Percentiles rank a stretch among this genome's conserved stretches.
Conservation (phyloP, 2,888 invertebrate genomes). For the Caenorhabditis uteleia region DNA sequence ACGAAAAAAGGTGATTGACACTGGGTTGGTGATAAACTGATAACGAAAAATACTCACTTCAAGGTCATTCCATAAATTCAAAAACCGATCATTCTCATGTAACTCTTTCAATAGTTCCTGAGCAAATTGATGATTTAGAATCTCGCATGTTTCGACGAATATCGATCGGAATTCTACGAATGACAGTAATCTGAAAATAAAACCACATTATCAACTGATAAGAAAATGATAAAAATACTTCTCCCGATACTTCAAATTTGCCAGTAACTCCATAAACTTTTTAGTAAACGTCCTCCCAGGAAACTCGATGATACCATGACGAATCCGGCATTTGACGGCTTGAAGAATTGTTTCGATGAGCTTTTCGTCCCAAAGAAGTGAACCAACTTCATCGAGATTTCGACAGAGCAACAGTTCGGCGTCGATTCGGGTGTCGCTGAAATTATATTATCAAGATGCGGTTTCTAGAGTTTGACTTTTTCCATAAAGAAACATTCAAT, state of each 20-base stretch:
- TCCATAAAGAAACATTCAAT: too few species aligned
- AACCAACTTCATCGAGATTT: conserved; percentile 17
- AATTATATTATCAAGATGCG: neutral
- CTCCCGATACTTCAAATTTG: neutral
- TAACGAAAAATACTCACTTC: too few species aligned
- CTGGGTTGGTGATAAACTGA: too few species aligned
- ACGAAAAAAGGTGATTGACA: too few species aligned
- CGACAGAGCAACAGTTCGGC: conserved; percentile 29
- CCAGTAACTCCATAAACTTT: neutral
- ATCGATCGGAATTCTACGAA: conserved; percentile 19
- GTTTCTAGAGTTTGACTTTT: too few species aligned
- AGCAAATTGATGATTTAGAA: conserved; percentile 16
- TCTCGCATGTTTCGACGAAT: conserved; percentile 13
- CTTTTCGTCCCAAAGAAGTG: conserved; percentile 30
- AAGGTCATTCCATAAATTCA: conserved; percentile 32
- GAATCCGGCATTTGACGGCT: conserved; percentile 22
- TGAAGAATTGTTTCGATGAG: conserved; percentile 22
- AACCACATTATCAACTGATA: neutral
- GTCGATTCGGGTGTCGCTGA: conserved; percentile 22
- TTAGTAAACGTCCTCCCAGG: conserved; percentile 18
- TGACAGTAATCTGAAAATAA: conserved; percentile 8
- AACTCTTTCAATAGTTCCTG: conserved; percentile 18
- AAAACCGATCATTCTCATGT: conserved; percentile 24
- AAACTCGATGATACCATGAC: conserved; percentile 29
- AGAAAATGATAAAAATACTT: neutral